Conservation (phyloP, 2,113 vertebrate species). For the Aspidoscelis tigris region DNA sequence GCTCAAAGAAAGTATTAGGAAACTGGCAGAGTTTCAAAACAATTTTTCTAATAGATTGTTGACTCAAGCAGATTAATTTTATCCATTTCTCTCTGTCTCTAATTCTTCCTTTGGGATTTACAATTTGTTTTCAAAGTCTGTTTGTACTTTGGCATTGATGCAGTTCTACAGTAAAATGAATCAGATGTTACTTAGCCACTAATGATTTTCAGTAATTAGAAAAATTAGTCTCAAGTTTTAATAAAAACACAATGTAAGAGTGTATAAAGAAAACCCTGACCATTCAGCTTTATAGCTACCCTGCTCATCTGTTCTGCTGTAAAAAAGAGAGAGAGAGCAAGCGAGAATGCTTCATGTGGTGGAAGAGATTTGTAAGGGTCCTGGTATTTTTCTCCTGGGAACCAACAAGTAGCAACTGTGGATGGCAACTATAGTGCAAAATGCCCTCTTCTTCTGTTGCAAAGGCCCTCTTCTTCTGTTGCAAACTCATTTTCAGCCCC, state of each 20-base stretch:
- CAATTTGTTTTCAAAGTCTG: not conserved
- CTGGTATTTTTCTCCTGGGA: not conserved
- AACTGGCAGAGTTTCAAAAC: not conserved
- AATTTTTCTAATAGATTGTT: not conserved
- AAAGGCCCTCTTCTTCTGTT: not conserved
- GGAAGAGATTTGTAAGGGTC: not conserved
- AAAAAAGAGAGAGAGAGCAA: no score
- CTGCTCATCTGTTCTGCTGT: not conserved
- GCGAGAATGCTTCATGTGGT: not conserved
- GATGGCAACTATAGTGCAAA: not conserved
- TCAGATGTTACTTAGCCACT: not conserved
- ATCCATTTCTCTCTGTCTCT: not conserved
- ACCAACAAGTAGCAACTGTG: not conserved
- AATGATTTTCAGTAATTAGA: slow-evolving; percentile 16
- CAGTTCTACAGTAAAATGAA: not conserved
- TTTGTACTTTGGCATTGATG: not conserved
- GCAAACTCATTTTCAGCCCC: not conserved
- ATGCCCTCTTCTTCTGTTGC: no score
- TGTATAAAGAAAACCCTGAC: not conserved
- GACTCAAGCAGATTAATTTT: not conserved
- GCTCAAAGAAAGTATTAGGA: not conserved
- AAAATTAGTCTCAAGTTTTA: not conserved
- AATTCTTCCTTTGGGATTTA: not conserved
- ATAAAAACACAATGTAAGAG: not conserved
- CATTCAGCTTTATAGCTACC: not conserved